Conservation (phyloP, 2,113 vertebrate species). For the cattle (Bos taurus) region DNA sequence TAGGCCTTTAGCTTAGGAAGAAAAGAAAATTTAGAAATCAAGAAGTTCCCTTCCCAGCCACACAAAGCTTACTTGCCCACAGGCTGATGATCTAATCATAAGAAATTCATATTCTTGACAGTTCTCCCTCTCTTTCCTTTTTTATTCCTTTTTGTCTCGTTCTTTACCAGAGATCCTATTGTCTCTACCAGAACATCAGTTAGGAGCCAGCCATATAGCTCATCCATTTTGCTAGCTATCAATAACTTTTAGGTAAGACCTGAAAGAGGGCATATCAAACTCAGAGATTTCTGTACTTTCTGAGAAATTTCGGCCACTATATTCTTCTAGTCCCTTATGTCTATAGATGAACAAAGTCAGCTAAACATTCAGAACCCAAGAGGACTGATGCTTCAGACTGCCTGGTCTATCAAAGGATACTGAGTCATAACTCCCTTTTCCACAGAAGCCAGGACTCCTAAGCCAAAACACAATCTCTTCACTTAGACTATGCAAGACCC, state of each 20-base stretch:
- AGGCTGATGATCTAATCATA: background rate
- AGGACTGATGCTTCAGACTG: background rate
- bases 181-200: background rate
- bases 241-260: background rate
- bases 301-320: background rate
- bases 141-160: background rate
- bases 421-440: background rate
- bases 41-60: background rate
- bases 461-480: background rate
- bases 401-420: background rate
- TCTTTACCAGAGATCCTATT: background rate
- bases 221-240: background rate
- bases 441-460: background rate
- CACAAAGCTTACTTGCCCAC: background rate
- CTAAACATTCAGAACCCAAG: background rate
- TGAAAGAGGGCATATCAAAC: background rate
- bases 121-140: background rate
- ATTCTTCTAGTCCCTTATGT: background rate
- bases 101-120: background rate
- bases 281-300: background rate
- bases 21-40: background rate
- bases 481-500: background rate
- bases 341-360: background rate
- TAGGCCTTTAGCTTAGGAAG: background rate
- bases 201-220: background rate